Base-by-base conservation (phyloP, 2,113 vertebrate species). In the Lophura nycthemera region DNA sequence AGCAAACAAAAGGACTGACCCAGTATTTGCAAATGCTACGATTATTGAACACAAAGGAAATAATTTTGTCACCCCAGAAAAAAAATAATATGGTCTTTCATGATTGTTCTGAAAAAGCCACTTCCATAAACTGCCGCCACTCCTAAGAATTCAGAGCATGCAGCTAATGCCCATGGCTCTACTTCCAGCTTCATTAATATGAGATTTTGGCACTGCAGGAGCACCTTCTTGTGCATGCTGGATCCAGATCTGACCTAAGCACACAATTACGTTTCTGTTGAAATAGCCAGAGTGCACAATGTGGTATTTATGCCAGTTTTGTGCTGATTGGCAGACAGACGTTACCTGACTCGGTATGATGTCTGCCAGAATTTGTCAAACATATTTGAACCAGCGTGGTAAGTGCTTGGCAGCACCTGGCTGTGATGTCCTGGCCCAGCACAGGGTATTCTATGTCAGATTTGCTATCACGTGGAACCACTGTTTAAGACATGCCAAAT, bases 181-280 rank as follows among this genome's bases (percentile, higher is more conserved):
- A 83, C 65, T 95, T 93, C 80, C 86, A 92, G 11, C 72, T 90
- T 95, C 93, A 93, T 96, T 93, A 94, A 77, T 90, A 83, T 8
- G 65, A 91, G 92, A 93, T 93, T 94, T 83, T 93, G 88, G 92
- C 93, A 81, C 83, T 78, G 75, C 80, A 86, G 92, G 80, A 92
- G 57, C 32, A 86, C 86, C 86, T 96, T 77, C 80, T 65, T 95
- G 38, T 86, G 61, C 27, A 2, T 60, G 63, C 60, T 90, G 72
- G 60, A 91, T 88, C 69, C 11, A 19, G 67, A 86, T 75, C 73
- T 92, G 86, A 88, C 32, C n/a, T 78, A 90, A 95, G 73, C 61
- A 83, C 43, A 84, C 80, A 90, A 57, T 82, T 86, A 77, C 64
- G 47, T 90, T 96, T 94, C 90, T 96, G 61, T 56, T 86, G 65